These are phyloP conservation scores for Enteromius paludinosus DNA, from an alignment of 2,797 vertebrate genomes.

Conservation along the genomic window DNA sequence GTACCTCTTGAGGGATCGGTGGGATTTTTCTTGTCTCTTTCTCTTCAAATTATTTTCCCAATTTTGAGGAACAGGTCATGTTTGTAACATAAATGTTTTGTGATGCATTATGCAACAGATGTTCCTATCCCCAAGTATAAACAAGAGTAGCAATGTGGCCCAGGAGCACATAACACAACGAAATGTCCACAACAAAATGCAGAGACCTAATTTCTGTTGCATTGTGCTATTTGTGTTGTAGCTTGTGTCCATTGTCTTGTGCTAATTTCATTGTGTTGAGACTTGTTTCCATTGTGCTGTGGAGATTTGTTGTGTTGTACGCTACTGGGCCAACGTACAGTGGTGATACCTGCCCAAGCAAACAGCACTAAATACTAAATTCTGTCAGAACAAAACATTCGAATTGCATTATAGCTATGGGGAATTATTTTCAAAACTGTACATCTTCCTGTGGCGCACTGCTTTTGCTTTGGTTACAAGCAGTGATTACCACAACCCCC, in stretches of 20 bases:
- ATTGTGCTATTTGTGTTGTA: no score
- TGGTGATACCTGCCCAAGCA: neutral
- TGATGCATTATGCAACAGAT: neutral
- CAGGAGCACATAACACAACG: neutral
- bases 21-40: neutral
- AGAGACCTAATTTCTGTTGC: neutral
- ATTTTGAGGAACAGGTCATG: neutral
- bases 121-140: no score
- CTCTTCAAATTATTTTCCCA: neutral
- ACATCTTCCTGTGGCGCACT: neutral
- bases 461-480: slow-evolving; percentile 1
- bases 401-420: neutral
- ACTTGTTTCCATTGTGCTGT: neutral
- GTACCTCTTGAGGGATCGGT: neutral
- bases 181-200: no score
- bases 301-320: neutral
- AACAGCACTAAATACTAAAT: neutral
- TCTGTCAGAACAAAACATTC: slow-evolving; percentile 21
- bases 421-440: neutral
- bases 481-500: neutral
- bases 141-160: neutral
- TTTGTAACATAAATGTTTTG: neutral
- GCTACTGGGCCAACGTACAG: neutral
- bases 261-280: neutral
- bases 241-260: neutral